These are phyloP conservation scores for Thysanoteuthis rhombus DNA, from an alignment of 2,888 invertebrate species.

Conservation along the genomic window DNA sequence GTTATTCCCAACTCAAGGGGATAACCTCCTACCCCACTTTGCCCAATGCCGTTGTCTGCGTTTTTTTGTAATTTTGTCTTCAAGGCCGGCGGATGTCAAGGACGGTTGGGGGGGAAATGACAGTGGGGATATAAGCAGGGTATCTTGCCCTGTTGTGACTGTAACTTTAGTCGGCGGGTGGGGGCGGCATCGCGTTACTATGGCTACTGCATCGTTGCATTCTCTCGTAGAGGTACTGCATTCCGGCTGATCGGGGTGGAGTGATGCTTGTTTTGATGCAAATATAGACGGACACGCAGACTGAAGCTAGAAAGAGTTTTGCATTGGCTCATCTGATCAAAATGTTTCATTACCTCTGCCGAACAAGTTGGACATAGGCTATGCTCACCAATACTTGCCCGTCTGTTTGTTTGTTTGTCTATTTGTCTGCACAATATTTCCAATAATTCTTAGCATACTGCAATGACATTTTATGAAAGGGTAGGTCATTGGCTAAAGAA, in stretches of 20 bases:
- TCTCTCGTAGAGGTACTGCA: neutral
- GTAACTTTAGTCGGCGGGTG: neutral
- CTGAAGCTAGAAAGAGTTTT: neutral
- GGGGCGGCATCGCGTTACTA: neutral
- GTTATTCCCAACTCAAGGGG: neutral
- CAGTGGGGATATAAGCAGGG: neutral
- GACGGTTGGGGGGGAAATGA: neutral
- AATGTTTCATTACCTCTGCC: no score
- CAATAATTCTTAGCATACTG: no score
- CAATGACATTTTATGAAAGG: no score
- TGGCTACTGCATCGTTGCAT: neutral
- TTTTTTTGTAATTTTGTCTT: neutral
- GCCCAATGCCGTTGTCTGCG: neutral
- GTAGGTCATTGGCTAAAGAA: no score
- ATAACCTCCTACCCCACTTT: neutral
- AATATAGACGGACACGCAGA: neutral
- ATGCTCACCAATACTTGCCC: no score
- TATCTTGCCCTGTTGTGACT: neutral
- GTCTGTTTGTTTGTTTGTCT: no score
- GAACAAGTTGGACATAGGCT: no score
- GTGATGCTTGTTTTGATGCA: neutral
- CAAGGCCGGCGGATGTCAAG: neutral
- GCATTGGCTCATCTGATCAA: neutral
- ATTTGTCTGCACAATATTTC: no score
- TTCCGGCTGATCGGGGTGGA: neutral